Conservation (phyloP, 2,113 vertebrate genomes). For the Anas platyrhynchos region DNA sequence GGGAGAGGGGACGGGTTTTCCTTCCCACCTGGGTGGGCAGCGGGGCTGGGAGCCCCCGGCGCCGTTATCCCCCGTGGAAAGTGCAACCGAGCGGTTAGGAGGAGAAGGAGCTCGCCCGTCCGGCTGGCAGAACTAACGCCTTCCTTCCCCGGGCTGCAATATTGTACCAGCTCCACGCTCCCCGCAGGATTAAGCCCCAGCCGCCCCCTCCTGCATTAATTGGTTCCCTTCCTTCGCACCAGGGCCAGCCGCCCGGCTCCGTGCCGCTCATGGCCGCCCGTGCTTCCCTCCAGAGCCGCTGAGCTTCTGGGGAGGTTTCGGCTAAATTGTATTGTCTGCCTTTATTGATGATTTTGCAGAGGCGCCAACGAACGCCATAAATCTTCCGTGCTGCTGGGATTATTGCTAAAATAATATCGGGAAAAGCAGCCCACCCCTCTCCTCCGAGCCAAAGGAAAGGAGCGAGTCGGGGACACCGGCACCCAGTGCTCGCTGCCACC, state of each 20-base stretch:
- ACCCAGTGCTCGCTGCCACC: too few species aligned
- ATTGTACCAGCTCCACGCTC: background rate
- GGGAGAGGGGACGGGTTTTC: background rate
- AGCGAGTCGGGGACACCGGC: background rate
- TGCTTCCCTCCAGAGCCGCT: background rate
- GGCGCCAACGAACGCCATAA: background rate
- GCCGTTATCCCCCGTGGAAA: background rate
- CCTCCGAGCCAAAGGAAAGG: too few species aligned
- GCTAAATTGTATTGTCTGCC: background rate
- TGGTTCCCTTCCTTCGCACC: background rate
- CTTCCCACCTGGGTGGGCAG: background rate
- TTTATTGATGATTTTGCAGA: constrained; percentile 41
- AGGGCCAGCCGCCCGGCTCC: background rate
- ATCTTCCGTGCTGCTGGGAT: background rate
- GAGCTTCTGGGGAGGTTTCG: constrained; percentile 22
- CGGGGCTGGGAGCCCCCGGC: background rate
- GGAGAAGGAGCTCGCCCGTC: background rate
- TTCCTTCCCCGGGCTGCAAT: background rate
- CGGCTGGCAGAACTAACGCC: background rate
- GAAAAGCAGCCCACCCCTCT: background rate
- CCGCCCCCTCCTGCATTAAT: constrained; percentile 1
- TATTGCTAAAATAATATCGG: background rate
- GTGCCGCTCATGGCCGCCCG: background rate
- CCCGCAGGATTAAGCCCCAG: background rate
- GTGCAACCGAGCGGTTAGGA: background rate